Evolutionary conservation across 2,888 invertebrate genomes (phyloP).

Genomic region (Pollenia griseotomentosa): DNA sequence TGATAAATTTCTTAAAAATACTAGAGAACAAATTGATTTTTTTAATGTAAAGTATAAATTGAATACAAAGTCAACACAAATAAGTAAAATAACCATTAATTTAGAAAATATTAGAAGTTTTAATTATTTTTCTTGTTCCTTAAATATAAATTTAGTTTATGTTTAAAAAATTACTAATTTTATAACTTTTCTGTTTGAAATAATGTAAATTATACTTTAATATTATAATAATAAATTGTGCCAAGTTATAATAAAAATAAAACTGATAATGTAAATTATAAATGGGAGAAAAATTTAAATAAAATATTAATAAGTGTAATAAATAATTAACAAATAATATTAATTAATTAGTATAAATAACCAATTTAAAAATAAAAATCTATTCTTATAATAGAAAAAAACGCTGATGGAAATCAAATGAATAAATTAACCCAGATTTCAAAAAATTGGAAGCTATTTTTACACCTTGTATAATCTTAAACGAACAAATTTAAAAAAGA

Average conservation of each 20-base stretch:
- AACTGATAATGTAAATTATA: conserved; percentile 60
- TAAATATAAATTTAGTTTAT: conserved; percentile 36
- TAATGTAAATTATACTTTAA: conserved; percentile 61
- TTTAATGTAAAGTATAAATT: conserved; percentile 24
- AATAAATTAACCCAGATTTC: conserved; percentile 50
- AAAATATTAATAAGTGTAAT: conserved; percentile 64
- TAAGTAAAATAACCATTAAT: conserved; percentile 50
- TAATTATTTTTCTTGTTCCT: conserved; percentile 63
- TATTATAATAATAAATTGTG: conserved; percentile 65
- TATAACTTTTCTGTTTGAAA: conserved; percentile 21
- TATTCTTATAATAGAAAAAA: conserved; percentile 54
- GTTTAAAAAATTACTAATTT: conserved; percentile 34
- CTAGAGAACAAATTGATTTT: conserved; percentile 53
- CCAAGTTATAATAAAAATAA: conserved; percentile 53
- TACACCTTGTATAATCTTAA: conserved; percentile 74
- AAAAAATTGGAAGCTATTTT: conserved; percentile 73
- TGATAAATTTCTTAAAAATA: conserved; percentile 44
- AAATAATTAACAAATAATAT: conserved; percentile 48
- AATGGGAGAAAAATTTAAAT: conserved; percentile 4
- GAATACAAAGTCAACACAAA: conserved; percentile 17
- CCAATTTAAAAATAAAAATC: conserved; percentile 43
- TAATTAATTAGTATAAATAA: conserved; percentile 60
- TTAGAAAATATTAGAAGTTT: conserved; percentile 63
- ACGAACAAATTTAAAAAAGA: conserved; percentile 49
- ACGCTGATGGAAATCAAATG: conserved; percentile 35